Conservation (phyloP, 2,113 vertebrate species). For the Tupaia chinensis region DNA sequence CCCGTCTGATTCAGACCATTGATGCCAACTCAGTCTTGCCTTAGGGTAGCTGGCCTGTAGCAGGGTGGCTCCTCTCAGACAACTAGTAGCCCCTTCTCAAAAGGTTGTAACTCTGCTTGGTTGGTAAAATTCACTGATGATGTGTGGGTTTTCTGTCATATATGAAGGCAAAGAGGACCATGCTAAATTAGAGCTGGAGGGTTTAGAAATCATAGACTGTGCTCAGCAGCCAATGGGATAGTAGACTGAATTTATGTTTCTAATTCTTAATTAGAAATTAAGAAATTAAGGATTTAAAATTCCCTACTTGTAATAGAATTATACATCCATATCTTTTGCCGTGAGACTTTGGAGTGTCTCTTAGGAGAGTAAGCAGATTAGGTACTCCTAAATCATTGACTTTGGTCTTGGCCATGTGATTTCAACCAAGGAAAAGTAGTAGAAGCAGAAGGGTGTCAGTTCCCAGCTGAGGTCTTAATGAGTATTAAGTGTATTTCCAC, state of each 20-base stretch:
- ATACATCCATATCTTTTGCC: neutral
- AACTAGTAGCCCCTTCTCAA: neutral
- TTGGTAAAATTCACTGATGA: conserved; percentile 9
- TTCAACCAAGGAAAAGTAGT: conserved; percentile 22
- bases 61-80: neutral
- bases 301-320: conserved; percentile 20
- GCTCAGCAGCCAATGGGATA: neutral
- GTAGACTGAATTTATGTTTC: neutral
- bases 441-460: conserved; percentile 28
- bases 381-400: neutral
- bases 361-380: conserved; percentile 1
- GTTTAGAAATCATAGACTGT: neutral
- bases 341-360: neutral
- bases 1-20: neutral
- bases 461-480: neutral
- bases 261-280: conserved; percentile 5
- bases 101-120: conserved; percentile 20
- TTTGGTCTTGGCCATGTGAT: conserved; percentile 10
- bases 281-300: neutral
- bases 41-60: conserved; percentile 4
- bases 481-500: neutral
- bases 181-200: neutral
- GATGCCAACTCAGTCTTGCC: neutral
- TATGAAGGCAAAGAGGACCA: neutral
- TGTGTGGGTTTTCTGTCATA: neutral